These are phyloP conservation scores for Nipponia nippon DNA, from an alignment of 2,113 vertebrate genomes.

Conservation along the genomic window DNA sequence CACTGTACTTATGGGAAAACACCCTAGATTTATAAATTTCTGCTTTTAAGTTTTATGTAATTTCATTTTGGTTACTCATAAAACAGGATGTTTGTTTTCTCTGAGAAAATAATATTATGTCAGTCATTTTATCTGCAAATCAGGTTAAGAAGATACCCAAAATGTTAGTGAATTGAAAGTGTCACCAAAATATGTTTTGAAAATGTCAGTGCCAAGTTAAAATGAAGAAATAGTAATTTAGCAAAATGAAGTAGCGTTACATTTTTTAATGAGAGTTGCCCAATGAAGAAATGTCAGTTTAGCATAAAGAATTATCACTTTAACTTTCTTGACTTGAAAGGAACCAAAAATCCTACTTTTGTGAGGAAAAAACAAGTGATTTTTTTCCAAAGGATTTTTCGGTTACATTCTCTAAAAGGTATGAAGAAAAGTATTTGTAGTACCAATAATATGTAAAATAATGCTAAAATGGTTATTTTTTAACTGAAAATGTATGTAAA, in stretches of 20 bases:
- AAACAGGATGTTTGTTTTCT: neutral
- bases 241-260: neutral
- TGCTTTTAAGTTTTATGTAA: neutral
- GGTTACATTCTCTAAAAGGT: neutral
- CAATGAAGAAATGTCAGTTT: neutral
- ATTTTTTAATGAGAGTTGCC: neutral
- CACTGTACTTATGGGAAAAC: neutral
- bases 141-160: neutral
- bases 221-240: neutral
- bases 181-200: neutral
- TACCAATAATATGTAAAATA: neutral
- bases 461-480: neutral
- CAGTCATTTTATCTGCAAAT: neutral
- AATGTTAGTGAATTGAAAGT: neutral
- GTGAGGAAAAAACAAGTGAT: neutral
- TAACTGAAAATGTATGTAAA: neutral
- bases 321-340: neutral
- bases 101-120: neutral
- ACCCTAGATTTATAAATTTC: neutral
- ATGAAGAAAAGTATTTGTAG: neutral
- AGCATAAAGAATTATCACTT: neutral
- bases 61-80: neutral
- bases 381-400: neutral
- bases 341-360: neutral
- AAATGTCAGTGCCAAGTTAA: neutral